These are phyloP conservation scores for Albula goreensis DNA, from an alignment of 2,113 vertebrate species.

Conservation along the genomic window DNA sequence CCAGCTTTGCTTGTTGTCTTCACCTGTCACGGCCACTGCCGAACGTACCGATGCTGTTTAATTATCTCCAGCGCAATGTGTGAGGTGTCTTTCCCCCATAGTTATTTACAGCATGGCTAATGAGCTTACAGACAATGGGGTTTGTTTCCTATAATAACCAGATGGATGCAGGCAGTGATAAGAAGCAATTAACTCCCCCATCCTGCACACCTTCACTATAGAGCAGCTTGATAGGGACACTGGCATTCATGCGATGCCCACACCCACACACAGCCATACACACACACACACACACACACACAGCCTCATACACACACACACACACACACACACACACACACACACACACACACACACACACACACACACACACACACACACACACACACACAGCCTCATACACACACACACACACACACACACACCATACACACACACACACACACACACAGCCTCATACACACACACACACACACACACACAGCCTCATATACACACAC, in stretches of 20 bases:
- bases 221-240: background rate
- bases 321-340: slow-evolving; percentile 40
- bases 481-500: background rate
- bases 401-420: background rate
- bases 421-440: background rate
- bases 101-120: slow-evolving; percentile 82
- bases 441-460: background rate
- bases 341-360: slow-evolving; percentile 24
- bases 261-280: background rate
- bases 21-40: slow-evolving; percentile 8
- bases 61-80: slow-evolving; percentile 70
- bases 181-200: slow-evolving; percentile 87
- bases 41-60: slow-evolving; percentile 47
- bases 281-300: background rate
- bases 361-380: slow-evolving; percentile 12
- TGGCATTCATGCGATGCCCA: background rate
- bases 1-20: background rate
- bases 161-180: slow-evolving; percentile 89
- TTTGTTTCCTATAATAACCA: slow-evolving; percentile 89
- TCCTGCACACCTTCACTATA: background rate
- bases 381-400: slow-evolving; percentile 19
- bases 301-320: background rate
- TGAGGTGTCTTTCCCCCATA: slow-evolving; percentile 63
- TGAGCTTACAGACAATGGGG: slow-evolving; percentile 82
- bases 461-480: background rate